Base-by-base conservation (phyloP, 2,797 vertebrate species). In the Premnoplex brunnescens region DNA sequence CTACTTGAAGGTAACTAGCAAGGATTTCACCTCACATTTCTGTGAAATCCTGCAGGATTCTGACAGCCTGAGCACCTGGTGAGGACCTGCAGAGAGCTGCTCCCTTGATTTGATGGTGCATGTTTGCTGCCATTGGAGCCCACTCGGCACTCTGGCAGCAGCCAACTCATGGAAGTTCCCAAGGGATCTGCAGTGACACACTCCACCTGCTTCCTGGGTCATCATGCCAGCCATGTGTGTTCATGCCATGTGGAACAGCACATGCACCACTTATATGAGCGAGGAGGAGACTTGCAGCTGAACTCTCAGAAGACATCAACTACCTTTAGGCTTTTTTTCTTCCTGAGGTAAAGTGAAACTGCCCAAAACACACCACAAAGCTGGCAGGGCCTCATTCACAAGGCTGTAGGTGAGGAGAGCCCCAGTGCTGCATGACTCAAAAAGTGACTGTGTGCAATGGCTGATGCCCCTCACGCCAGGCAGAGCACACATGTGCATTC, bases 31-130 rank as follows among this genome's bases (percentile, higher is more conserved):
- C 44, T 55, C 58, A 46, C 5, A 0, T 46, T 82, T 58, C 71
- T 32, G 34, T 36, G 51, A 41, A 66, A 14, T 44, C 28, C 43
- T 2, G 43, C 49, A 21, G 55, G 62, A 43, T 63, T 54, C 71
- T 20, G 22, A 55, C 60, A 62, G 56, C 64, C 28, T 7, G 7
- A 27, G 30, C 64, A 44, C 55, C 71, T 16, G 86, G 60, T 36
- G n/a, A 51, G 84, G 66, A 36, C 49, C 85, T 44, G 74, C 82
- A 43, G 9, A 2, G 39, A 68, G 41, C 44, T 26, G 67, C 63
- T 60, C 4, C 68, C 43, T 30, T 12, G 28, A 15, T 27, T 36
- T 28, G n/a, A 52, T 0, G 0, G 24, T 34, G 23, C n/a, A 14
- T 44, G 43, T n/a, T 81, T 36, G 60, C 19, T 51, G 63, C 49